Base-by-base conservation (phyloP, 2,888 invertebrate genomes). In the Hirtodrosophila confusa region DNA sequence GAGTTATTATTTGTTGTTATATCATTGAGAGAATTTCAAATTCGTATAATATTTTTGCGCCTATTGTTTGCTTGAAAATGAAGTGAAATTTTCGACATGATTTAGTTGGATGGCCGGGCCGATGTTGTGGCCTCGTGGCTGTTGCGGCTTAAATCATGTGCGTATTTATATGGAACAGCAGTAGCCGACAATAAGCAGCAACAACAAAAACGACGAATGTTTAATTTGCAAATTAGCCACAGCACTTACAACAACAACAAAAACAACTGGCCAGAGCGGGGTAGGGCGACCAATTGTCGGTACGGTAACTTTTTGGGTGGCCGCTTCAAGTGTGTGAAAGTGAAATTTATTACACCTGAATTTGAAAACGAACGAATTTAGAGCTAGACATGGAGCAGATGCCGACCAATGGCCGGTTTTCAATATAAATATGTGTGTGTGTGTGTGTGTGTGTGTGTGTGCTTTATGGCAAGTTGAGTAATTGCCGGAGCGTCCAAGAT, bases 311-410 rank as follows among this genome's bases (percentile, higher is more conserved):
- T 74, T 65, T 71, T 74, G 76, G 77, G 72, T 85, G 82, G 75
- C 53, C 71, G 43, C 61, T 65, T 74, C 67, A 64, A 72, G 69
- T 76, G 80, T 83, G 86, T 78, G 88, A 85, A 85, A 85, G 85
- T 85, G 85, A 85, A 88, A 85, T 86, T 86, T 84, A 83, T 83
- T 83, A 75, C 84, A 69, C 76, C 74, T 72, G 68, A 73, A 61
- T 63, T 74, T 66, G 29, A 55, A 77, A 75, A 71, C 71, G 66
- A 80, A 65, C 54, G 41, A 82, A 84, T 73, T 75, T 68, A 73
- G 84, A 80, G 84, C 63, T 56, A 72, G 66, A 43, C 69, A 37
- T 57, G 37, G 27, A 64, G 29, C 69, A 50, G 41, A 50, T 43
- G 39, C 47, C 65, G 27, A 50, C 12, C 41, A 51, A 8, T 41